These are phyloP conservation scores for Pachycephala philippinensis DNA, from an alignment of 2,113 vertebrate species.

Conservation along the genomic window DNA sequence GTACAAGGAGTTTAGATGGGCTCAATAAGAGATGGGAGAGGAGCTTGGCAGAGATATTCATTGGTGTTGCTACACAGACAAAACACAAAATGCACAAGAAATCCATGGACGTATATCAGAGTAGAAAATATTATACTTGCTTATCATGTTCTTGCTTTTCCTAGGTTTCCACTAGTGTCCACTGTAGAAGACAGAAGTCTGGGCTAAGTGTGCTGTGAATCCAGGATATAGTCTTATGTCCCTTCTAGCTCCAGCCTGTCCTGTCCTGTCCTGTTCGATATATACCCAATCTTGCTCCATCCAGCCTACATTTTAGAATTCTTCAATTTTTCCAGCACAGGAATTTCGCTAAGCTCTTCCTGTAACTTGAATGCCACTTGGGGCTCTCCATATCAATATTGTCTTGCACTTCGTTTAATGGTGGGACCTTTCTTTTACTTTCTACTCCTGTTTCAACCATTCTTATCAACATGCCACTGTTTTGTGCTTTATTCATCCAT, in stretches of 20 bases:
- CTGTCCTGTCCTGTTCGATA: not conserved
- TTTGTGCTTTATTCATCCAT: not conserved
- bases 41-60: not conserved
- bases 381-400: not conserved
- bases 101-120: not conserved
- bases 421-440: not conserved
- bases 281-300: not conserved
- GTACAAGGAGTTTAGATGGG: not conserved
- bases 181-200: not conserved
- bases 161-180: not conserved
- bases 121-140: not conserved
- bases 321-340: not conserved
- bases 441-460: not conserved
- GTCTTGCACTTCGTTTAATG: accelerated
- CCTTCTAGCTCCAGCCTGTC: not conserved
- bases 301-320: not conserved
- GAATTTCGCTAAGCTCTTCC: not conserved
- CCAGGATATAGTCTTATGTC: not conserved
- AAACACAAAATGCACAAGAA: not conserved
- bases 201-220: not conserved
- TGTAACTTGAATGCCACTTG: not conserved
- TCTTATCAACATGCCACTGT: not conserved
- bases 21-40: not conserved
- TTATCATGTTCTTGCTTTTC: not conserved
- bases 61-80: not conserved